A percentile compares a stretch with the other conserved stretches of the same genome.
These are phyloP conservation scores for Polypterus bichir DNA, from an alignment of 2,113 vertebrate species.

Conservation along the genomic window DNA sequence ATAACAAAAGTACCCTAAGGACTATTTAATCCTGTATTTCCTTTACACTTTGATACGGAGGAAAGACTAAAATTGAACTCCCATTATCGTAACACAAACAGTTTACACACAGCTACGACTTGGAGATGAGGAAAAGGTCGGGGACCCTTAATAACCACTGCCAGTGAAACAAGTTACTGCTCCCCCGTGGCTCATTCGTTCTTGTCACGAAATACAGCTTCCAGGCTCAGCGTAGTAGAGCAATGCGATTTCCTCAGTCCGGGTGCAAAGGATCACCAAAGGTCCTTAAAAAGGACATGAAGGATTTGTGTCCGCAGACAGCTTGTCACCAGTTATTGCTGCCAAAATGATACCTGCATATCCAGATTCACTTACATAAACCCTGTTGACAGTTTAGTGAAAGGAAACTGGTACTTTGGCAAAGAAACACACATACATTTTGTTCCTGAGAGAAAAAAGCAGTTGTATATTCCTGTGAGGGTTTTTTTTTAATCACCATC, in stretches of 20 bases:
- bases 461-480: neutral
- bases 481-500: conserved; percentile 20
- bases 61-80: conserved; percentile 44
- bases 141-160: conserved; percentile 35
- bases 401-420: neutral
- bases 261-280: conserved; percentile 41
- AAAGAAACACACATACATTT: neutral
- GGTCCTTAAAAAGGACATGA: conserved; percentile 41
- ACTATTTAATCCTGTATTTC: conserved; percentile 57
- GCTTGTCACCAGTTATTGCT: conserved; percentile 36
- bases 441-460: no score
- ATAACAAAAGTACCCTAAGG: conserved; percentile 65
- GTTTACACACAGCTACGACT: conserved; percentile 38
- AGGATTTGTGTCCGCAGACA: conserved; percentile 35
- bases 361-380: conserved; percentile 31
- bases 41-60: conserved; percentile 60
- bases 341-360: conserved; percentile 22
- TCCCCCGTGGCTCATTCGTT: conserved; percentile 43
- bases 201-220: conserved; percentile 50
- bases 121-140: conserved; percentile 41
- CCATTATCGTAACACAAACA: conserved; percentile 31
- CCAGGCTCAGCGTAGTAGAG: conserved; percentile 49
- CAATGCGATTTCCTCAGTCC: conserved; percentile 52
- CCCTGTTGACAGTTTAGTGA: conserved; percentile 9
- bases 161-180: conserved; percentile 39